Base-by-base conservation (phyloP, 2,888 invertebrate species). In the Synergus laeviventris region DNA sequence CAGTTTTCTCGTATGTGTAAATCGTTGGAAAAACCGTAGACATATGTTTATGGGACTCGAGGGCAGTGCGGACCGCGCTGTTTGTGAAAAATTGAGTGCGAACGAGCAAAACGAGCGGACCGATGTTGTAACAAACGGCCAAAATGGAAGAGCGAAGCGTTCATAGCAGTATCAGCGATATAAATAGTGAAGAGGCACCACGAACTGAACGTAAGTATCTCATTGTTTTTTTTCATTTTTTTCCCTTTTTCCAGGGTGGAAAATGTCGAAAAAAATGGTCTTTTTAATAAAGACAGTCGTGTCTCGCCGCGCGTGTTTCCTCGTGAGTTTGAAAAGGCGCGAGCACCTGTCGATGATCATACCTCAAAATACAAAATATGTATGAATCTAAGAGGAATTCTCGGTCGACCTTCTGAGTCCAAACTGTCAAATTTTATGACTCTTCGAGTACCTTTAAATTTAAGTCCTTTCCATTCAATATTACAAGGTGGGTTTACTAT, bases 111-210 rank as follows among this genome's bases (percentile, higher is more conserved):
- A 42, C 64, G 21, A 42, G 16, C 7, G 66, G 74, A 70, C 74
- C 75, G 78, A 78, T 81, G 79, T 86, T 87, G 87, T 89, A 89
- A 89, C 87, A 84, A 83, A 84, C 87, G 86, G 88, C 88, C 89
- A 90, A 91, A 90, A 91, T 91, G 91, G 91, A 91, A 89, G 91
- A 90, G 88, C 89, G 86, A 86, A 89, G 88, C 86, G 89, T 89
- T 86, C 89, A 89, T 84, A 88, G 90, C 86, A 90, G 89, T 88
- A 90, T 89, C 87, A 90, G 89, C 86, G 91, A 91, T 90, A 90
- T 91, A 90, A 91, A 91, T 91, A 91, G 90, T 89, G 91, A 91
- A 86, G 91, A 90, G 85, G 84, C 87, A 81, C 85, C 86, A 79
- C 90, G 85, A 86, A 88, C 81, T 81, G 90, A 91, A 81, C 84